phyloP scores from a whole-genome alignment of 2,888 invertebrate species.

The Gasteruption jaculator region DNA sequence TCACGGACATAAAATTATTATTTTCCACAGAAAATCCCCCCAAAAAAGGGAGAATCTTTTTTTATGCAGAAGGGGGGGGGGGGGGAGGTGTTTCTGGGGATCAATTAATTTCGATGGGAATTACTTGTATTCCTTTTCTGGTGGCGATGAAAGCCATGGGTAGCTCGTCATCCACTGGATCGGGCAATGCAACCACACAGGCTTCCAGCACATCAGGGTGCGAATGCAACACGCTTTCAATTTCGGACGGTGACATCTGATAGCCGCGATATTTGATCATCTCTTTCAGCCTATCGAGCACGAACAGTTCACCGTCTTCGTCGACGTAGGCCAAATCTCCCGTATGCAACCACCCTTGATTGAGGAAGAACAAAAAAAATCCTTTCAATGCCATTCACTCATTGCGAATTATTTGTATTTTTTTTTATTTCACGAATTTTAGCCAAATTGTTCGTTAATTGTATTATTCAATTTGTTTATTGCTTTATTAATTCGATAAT shows the following conservation, averaged over 20 bases:
- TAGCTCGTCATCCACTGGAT: slow-evolving; percentile 28
- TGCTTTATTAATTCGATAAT: not conserved
- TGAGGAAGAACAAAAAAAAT: slow-evolving; percentile 2
- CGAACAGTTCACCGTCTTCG: slow-evolving; percentile 33
- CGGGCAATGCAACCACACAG: slow-evolving; percentile 30
- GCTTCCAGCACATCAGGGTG: slow-evolving; percentile 31
- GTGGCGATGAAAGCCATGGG: slow-evolving; percentile 34
- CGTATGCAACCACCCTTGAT: slow-evolving; percentile 33
- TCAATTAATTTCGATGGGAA: no score
- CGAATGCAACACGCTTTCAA: slow-evolving; percentile 31
- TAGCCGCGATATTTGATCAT: slow-evolving; percentile 34
- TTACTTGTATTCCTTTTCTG: no score
- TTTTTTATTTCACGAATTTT: not conserved
- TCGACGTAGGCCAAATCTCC: slow-evolving; percentile 38
- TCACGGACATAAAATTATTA: no score
- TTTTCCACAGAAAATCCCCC: no score
- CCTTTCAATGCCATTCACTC: not conserved
- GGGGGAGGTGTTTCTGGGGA: no score
- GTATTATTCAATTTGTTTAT: not conserved
- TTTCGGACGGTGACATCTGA: slow-evolving; percentile 34
- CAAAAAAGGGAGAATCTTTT: no score
- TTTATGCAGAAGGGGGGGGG: no score
- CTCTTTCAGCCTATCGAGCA: slow-evolving; percentile 37
- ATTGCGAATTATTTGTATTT: not conserved
- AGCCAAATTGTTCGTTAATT: no score